Evolutionary conservation across 1,140 invertebrate species (phyloP).

Genomic region (Neodiprion fabricii): DNA sequence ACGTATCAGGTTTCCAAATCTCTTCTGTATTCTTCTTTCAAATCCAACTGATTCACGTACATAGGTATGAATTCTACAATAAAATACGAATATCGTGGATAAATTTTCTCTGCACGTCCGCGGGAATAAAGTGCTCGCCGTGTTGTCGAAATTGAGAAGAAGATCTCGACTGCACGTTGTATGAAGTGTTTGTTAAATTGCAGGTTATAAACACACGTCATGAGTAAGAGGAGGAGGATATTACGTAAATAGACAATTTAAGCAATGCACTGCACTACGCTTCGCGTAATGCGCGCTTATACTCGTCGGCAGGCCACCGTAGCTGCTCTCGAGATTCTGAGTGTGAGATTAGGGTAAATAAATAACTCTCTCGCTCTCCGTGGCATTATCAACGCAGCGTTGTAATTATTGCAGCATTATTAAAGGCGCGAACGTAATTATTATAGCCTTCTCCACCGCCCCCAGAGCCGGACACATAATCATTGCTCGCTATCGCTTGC

Average conservation of each 20-base stretch:
- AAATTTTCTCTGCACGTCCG: no score
- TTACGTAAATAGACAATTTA: constrained; percentile 49
- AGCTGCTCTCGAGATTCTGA: constrained; percentile 28
- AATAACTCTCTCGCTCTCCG: constrained; percentile 23
- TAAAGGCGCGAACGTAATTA: constrained; percentile 38
- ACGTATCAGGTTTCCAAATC: no score
- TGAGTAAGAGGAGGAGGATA: constrained; percentile 30
- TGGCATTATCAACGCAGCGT: constrained; percentile 20
- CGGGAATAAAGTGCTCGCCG: no score
- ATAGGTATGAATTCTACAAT: no score
- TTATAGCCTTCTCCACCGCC: constrained; percentile 22
- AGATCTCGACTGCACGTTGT: no score
- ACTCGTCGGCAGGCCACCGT: no score
- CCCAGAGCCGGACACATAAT: constrained; percentile 23
- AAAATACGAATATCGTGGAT: no score
- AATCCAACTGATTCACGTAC: no score
- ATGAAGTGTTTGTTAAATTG: no score
- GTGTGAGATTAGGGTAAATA: constrained; percentile 40
- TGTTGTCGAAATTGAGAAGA: no score
- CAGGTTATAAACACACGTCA: no score
- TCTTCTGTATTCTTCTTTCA: neutral
- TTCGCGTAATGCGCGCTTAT: neutral
- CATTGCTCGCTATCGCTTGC: constrained; percentile 12
- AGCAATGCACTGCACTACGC: neutral
- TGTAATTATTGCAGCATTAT: constrained; percentile 42